phyloP scores from a whole-genome alignment of 1,140 invertebrate genomes.

The Drosophila nebulosa region DNA sequence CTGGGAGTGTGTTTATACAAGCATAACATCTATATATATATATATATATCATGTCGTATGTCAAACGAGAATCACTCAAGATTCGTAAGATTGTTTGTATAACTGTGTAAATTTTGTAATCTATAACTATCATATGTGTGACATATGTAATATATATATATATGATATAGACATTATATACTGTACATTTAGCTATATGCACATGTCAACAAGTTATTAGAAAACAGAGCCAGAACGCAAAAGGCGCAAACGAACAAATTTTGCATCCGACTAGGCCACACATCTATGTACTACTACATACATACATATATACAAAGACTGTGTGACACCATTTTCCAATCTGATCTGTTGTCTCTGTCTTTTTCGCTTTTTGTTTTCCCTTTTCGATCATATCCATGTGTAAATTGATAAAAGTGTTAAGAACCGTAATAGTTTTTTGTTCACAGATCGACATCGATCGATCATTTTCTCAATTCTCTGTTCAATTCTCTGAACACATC shows the following conservation, averaged over 20 bases:
- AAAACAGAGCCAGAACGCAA: background rate
- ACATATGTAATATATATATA: too few species aligned
- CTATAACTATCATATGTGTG: constrained; percentile 10
- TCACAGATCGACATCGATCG: too few species aligned
- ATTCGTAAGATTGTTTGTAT: constrained; percentile 1
- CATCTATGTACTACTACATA: too few species aligned
- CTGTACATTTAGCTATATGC: constrained; percentile 44
- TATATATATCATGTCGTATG: background rate
- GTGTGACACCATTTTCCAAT: background rate
- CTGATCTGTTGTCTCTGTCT: background rate
- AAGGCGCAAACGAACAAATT: background rate
- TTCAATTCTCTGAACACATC: too few species aligned
- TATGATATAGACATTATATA: background rate
- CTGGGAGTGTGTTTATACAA: background rate
- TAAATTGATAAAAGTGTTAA: background rate
- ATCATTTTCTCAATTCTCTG: too few species aligned
- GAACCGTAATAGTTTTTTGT: background rate
- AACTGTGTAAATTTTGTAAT: constrained; percentile 47
- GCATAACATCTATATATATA: background rate
- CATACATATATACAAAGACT: background rate
- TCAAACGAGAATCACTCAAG: background rate
- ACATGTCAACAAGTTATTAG: constrained; percentile 23
- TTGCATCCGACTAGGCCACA: constrained; percentile 33
- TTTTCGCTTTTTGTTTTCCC: background rate
- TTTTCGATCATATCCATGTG: background rate